Conservation (phyloP, 2,113 vertebrate genomes). For the Aptenodytes forsteri region DNA sequence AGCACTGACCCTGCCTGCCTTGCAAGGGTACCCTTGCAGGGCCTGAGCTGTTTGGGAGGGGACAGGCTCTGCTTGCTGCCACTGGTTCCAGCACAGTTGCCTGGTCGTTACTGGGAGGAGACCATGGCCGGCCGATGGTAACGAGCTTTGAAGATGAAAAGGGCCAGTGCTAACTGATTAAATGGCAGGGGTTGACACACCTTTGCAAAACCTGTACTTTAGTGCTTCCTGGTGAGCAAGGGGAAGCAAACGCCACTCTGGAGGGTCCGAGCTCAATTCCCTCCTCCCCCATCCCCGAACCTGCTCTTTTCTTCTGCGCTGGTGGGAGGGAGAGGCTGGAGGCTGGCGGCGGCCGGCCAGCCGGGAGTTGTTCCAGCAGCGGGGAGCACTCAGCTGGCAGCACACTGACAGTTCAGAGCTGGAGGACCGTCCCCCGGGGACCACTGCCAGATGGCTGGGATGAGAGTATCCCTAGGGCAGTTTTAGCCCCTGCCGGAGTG, state of each 20-base stretch:
- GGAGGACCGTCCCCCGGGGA: neutral
- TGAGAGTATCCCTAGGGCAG: neutral
- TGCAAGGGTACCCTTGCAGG: neutral
- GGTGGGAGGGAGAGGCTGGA: neutral
- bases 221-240: neutral
- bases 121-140: fast-evolving
- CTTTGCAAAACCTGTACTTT: neutral
- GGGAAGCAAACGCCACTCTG: neutral
- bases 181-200: neutral
- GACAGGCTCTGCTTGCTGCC: neutral
- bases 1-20: neutral
- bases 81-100: neutral
- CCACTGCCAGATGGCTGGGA: neutral
- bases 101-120: neutral
- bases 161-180: neutral
- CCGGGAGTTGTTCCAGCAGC: neutral
- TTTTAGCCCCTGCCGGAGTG: neutral
- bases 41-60: neutral
- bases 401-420: neutral
- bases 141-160: neutral
- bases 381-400: neutral
- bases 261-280: neutral
- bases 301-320: neutral
- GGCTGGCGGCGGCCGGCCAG: fast-evolving
- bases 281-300: neutral